These are phyloP conservation scores for Lepetodrilus schrolli DNA, from an alignment of 2,888 invertebrate species.

Conservation along the genomic window DNA sequence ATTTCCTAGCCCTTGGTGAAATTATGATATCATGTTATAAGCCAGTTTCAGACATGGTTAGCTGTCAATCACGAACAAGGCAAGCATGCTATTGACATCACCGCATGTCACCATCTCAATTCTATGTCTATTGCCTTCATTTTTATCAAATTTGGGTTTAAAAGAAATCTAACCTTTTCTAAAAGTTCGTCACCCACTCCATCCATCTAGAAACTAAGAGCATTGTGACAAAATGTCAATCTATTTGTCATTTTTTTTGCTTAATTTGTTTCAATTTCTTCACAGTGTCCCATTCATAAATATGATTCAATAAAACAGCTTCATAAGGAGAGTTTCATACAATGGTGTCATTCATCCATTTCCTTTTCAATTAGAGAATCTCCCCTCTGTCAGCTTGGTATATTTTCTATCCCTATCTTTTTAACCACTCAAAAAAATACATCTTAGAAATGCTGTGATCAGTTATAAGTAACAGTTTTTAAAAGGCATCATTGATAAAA, in stretches of 20 bases:
- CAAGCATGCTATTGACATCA: neutral
- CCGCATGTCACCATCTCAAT: neutral
- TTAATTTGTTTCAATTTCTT: neutral
- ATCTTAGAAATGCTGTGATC: too few species aligned
- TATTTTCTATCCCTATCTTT: too few species aligned
- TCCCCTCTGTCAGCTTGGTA: too few species aligned
- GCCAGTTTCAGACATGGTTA: neutral
- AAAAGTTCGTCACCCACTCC: conserved; percentile 6
- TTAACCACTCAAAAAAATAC: too few species aligned
- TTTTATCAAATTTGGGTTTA: conserved; percentile 22
- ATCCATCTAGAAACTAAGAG: too few species aligned
- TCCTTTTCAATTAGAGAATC: too few species aligned
- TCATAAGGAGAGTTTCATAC: too few species aligned
- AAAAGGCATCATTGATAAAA: too few species aligned
- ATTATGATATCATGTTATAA: conserved; percentile 25
- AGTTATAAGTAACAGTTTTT: too few species aligned
- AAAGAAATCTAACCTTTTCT: conserved; percentile 8
- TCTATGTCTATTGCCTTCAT: neutral
- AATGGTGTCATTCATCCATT: too few species aligned
- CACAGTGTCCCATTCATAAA: neutral
- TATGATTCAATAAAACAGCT: neutral
- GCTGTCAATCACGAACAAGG: neutral
- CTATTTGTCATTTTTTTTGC: conserved; percentile 5
- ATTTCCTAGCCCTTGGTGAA: neutral
- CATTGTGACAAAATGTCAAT: conserved; percentile 7